Conservation (phyloP, 2,113 vertebrate genomes). For the Paedocypris sp. region DNA sequence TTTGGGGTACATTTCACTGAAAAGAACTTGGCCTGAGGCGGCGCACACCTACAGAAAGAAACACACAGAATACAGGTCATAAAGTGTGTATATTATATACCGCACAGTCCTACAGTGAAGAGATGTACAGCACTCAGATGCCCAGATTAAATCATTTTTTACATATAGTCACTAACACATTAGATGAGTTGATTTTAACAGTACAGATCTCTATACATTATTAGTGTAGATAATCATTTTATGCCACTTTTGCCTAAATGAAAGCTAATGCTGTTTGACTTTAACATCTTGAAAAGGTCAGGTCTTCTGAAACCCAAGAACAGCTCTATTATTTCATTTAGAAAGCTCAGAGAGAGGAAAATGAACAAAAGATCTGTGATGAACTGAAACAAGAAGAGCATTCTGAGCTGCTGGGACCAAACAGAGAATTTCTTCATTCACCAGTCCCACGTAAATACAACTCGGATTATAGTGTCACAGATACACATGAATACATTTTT, state of each 20-base stretch:
- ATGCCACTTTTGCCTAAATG: too few relatives aligned
- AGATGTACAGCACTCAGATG: too few relatives aligned
- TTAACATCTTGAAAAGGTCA: too few relatives aligned
- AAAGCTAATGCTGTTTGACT: too few relatives aligned
- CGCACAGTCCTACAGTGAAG: too few relatives aligned
- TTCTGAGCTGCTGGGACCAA: background rate
- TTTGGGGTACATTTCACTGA: constrained; percentile 64
- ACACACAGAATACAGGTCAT: background rate
- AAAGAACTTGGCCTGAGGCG: constrained; percentile 60
- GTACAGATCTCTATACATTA: too few relatives aligned
- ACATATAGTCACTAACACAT: too few relatives aligned
- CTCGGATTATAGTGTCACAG: background rate
- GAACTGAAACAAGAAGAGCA: constrained; percentile 11
- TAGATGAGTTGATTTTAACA: too few relatives aligned
- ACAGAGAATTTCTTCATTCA: background rate
- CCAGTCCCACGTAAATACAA: too few relatives aligned
- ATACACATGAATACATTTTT: background rate
- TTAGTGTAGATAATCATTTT: too few relatives aligned
- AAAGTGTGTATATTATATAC: background rate
- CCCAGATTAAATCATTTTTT: too few relatives aligned
- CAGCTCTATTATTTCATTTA: background rate
- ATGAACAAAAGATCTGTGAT: background rate
- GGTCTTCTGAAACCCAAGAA: background rate
- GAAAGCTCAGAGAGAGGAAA: background rate
- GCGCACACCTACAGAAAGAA: constrained; percentile 63